phyloP scores from a whole-genome alignment of 2,888 invertebrate genomes.

The Chorisops tibialis region DNA sequence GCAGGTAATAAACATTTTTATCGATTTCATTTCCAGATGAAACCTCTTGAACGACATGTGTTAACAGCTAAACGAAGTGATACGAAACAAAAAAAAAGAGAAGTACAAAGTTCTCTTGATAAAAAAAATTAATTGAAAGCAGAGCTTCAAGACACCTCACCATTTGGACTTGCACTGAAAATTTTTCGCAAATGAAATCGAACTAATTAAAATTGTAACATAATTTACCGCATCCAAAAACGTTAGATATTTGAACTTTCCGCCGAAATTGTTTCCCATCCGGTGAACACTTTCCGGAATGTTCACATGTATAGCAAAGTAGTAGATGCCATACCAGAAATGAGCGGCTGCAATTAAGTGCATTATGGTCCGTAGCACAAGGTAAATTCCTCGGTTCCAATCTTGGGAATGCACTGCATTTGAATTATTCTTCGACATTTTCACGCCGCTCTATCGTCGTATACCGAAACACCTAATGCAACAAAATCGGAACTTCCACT shows the following conservation, averaged over 20 bases:
- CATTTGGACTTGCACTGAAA: too few species aligned
- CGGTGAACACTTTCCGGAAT: slow-evolving; percentile 54
- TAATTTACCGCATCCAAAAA: slow-evolving; percentile 75
- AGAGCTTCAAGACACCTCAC: too few species aligned
- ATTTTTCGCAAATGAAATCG: too few species aligned
- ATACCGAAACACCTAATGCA: too few species aligned
- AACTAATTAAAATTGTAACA: too few species aligned
- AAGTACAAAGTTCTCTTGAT: too few species aligned
- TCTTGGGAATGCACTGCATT: neutral
- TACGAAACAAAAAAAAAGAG: too few species aligned
- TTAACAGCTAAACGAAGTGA: neutral
- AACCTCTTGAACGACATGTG: too few species aligned
- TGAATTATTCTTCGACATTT: neutral
- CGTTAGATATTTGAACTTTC: slow-evolving; percentile 81
- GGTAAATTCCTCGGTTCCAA: slow-evolving; percentile 30
- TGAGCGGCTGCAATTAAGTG: slow-evolving; percentile 65
- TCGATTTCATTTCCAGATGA: neutral
- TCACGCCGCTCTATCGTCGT: too few species aligned
- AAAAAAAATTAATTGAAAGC: too few species aligned
- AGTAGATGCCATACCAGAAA: slow-evolving; percentile 67
- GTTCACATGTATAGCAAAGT: slow-evolving; percentile 64
- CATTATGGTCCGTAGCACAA: slow-evolving; percentile 36
- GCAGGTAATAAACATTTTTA: slow-evolving; percentile 4
- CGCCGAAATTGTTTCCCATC: slow-evolving; percentile 61
- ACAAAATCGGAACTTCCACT: neutral